Evolutionary conservation across 2,113 vertebrate species (phyloP).

Genomic region (Chaenogobius annularis): DNA sequence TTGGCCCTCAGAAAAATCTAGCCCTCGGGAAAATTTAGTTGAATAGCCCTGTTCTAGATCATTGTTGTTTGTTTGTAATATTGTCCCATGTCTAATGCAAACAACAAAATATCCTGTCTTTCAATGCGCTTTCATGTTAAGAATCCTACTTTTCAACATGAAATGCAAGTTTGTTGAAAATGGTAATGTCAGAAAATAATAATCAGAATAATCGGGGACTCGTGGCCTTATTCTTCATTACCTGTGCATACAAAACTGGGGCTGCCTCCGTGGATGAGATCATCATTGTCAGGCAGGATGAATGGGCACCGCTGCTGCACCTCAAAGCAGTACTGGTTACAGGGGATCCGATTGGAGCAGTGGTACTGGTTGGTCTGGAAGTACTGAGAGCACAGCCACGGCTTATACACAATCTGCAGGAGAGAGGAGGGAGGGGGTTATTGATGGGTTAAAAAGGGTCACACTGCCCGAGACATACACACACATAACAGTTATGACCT

Average conservation of each 20-base stretch:
- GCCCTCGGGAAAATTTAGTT: too few species aligned
- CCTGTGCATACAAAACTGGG: slow-evolving; percentile 99
- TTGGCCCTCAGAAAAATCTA: too few species aligned
- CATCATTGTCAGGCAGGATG: slow-evolving; percentile 98
- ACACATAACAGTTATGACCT: slow-evolving; percentile 55
- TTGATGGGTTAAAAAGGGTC: slow-evolving; percentile 49
- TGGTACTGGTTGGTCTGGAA: slow-evolving; percentile 97
- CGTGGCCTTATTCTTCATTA: slow-evolving; percentile 47
- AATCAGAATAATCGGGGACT: background rate
- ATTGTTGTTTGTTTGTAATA: too few species aligned
- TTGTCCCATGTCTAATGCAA: too few species aligned
- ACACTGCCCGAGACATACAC: slow-evolving; percentile 37
- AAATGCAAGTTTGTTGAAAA: background rate
- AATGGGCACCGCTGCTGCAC: slow-evolving; percentile 98
- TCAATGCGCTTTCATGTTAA: background rate
- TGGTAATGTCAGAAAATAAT: background rate
- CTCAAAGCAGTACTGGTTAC: slow-evolving; percentile 98
- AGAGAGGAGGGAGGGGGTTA: slow-evolving; percentile 49
- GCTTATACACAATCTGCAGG: slow-evolving; percentile 95
- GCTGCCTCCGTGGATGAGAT: slow-evolving; percentile 97
- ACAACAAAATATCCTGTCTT: background rate
- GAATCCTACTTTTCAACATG: background rate
- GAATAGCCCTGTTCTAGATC: too few species aligned
- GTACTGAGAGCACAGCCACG: slow-evolving; percentile 99
- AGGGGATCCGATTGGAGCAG: slow-evolving; percentile 97